Evolutionary conservation across 2,113 vertebrate species (phyloP).

Genomic region (Dicaeum eximium): DNA sequence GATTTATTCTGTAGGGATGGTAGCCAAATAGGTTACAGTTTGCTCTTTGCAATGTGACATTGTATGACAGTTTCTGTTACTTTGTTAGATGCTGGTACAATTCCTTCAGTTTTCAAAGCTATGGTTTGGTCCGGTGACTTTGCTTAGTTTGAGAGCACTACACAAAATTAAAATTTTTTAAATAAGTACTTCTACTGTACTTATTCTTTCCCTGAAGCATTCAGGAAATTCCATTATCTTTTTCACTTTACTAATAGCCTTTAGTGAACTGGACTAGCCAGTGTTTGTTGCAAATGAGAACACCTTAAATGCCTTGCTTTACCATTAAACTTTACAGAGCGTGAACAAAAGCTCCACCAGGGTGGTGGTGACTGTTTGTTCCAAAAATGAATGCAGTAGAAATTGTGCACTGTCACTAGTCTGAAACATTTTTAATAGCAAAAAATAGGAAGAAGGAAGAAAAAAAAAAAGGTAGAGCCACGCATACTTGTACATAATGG

Average conservation of each 20-base stretch:
- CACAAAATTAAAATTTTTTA: not conserved
- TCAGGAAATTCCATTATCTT: not conserved
- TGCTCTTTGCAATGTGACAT: not conserved
- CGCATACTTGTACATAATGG: not conserved
- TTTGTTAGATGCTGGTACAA: not conserved
- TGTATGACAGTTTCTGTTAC: not conserved
- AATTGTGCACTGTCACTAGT: not conserved
- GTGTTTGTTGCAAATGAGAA: not conserved
- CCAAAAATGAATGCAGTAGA: not conserved
- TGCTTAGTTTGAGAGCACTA: not conserved
- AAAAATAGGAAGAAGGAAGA: too few species aligned
- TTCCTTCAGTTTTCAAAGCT: not conserved
- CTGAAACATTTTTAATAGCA: not conserved
- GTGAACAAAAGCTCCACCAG: not conserved
- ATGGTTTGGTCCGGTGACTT: not conserved
- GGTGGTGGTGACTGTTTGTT: not conserved
- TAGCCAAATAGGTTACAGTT: not conserved
- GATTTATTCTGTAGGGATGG: not conserved
- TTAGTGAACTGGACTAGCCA: not conserved
- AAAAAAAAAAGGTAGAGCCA: not conserved
- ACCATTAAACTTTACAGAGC: constrained; percentile 1
- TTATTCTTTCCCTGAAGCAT: not conserved
- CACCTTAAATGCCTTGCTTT: not conserved
- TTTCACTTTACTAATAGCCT: not conserved
- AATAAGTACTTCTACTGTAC: not conserved